Conservation (phyloP, 2,113 vertebrate genomes). For the Steatornis caripensis region DNA sequence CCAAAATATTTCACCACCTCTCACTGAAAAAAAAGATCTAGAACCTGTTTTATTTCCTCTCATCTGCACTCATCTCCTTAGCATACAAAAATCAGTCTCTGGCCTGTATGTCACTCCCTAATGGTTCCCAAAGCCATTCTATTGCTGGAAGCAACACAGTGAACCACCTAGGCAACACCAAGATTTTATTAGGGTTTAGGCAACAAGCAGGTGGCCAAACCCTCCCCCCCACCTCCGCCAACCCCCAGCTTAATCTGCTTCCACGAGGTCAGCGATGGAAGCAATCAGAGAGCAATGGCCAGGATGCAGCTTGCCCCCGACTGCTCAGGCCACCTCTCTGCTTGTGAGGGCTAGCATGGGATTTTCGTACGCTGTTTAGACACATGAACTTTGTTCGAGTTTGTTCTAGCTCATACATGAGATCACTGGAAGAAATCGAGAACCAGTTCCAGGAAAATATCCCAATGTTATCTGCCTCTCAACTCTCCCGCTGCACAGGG, state of each 20-base stretch:
- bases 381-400: neutral
- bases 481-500: rapidly evolving
- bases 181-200: neutral
- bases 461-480: neutral
- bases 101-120: neutral
- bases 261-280: neutral
- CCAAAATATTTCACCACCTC: conserved; percentile 18
- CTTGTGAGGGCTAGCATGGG: neutral
- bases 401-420: neutral
- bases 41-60: conserved; percentile 32
- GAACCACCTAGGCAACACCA: conserved; percentile 2
- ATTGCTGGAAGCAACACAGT: neutral
- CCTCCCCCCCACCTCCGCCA: neutral
- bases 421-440: conserved; percentile 22
- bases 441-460: conserved; percentile 1
- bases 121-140: neutral
- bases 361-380: neutral
- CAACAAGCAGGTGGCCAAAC: conserved; percentile 2
- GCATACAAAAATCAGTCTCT: neutral
- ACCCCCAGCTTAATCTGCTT: neutral
- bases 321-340: neutral
- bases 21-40: conserved; percentile 7
- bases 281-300: rapidly evolving
- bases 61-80: neutral
- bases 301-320: rapidly evolving